Evolutionary conservation across 2,888 invertebrate genomes (phyloP).

Genomic region (Sussaba pulchella): DNA sequence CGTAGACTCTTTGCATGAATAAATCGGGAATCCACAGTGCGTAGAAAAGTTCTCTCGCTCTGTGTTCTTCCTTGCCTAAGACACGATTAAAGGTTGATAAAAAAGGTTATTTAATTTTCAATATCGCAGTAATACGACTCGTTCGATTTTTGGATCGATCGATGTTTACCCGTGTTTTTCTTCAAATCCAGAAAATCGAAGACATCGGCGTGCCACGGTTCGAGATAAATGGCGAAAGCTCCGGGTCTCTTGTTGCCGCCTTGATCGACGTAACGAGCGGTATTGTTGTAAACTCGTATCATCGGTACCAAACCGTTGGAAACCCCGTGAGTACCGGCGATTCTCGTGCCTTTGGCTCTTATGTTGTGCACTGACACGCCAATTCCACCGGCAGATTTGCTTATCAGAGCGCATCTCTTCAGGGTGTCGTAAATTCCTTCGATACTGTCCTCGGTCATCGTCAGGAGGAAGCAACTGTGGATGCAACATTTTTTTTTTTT

Average conservation of each 20-base stretch:
- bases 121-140: too few relatives aligned
- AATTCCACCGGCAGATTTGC: conserved; percentile 98
- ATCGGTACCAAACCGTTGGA: conserved; percentile 99
- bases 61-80: conserved; percentile 95
- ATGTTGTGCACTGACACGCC: conserved; percentile 98
- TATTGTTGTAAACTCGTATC: conserved; percentile 97
- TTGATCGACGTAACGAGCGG: conserved; percentile 98
- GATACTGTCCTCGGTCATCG: conserved; percentile 97
- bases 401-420: conserved; percentile 97
- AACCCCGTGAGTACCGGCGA: conserved; percentile 96
- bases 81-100: too few relatives aligned
- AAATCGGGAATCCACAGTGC: conserved; percentile 99
- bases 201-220: conserved; percentile 99
- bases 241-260: conserved; percentile 99
- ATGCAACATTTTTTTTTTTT: conserved; percentile 1
- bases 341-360: conserved; percentile 95
- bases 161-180: conserved; percentile 93
- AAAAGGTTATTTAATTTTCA: too few relatives aligned
- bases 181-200: conserved; percentile 97
- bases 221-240: conserved; percentile 98
- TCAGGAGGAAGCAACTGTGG: conserved; percentile 95
- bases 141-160: too few relatives aligned
- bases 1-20: conserved; percentile 97
- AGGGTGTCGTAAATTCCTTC: conserved; percentile 97
- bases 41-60: conserved; percentile 98